Evolutionary conservation across 2,797 vertebrate species (phyloP).

Genomic region (Agapornis canus): DNA sequence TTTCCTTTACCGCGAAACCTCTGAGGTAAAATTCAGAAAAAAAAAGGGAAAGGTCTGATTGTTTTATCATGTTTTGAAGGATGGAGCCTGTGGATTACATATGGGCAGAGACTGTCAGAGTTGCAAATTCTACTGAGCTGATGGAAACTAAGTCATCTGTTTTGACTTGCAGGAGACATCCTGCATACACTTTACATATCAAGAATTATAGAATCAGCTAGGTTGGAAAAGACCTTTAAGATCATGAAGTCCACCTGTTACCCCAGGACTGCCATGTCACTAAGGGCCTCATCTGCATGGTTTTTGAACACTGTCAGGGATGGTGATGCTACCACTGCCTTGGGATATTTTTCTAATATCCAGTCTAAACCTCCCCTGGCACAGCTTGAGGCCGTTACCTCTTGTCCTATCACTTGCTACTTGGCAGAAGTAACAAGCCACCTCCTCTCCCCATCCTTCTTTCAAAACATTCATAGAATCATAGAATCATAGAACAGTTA

Average conservation of each 20-base stretch:
- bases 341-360: neutral
- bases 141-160: neutral
- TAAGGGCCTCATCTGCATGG: neutral
- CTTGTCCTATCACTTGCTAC: too few relatives aligned
- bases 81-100: neutral
- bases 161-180: neutral
- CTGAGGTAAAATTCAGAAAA: neutral
- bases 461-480: too few relatives aligned
- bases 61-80: neutral
- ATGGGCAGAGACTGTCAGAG: neutral
- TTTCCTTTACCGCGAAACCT: neutral
- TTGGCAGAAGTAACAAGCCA: too few relatives aligned
- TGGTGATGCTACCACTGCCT: neutral
- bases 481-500: too few relatives aligned
- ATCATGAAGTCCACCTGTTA: neutral
- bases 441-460: too few relatives aligned
- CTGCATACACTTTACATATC: neutral
- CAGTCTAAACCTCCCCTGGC: neutral
- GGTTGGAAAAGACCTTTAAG: neutral
- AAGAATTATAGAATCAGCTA: neutral
- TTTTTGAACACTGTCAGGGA: neutral
- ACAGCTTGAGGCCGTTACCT: too few relatives aligned
- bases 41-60: neutral
- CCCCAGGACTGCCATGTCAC: neutral
- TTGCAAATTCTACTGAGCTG: neutral